Evolutionary conservation across 2,113 vertebrate genomes (phyloP), one percentile per base, ranked within the genome.

Genomic region (Hiodon alosoides): DNA sequence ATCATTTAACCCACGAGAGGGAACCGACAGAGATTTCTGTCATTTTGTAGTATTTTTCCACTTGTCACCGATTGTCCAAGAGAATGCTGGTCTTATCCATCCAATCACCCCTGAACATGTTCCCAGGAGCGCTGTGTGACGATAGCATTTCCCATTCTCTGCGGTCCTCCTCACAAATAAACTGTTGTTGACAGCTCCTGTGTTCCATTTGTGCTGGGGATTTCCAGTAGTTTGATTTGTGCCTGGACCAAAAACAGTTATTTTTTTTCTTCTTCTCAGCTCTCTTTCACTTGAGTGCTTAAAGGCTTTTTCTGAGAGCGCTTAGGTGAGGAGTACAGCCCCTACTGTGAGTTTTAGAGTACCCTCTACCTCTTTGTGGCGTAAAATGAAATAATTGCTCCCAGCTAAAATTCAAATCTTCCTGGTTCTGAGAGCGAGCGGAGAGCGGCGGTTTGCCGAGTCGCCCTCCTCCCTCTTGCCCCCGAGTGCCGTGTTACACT

Each of bases 141-240:
- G 51, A n/a, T n/a, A 54, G 68, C 68, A 8, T 50, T 7, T 52
- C 11, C 46, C 17, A 10, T 47, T 71, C 55, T 47, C 5, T 4
- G 2, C 14, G 14, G 58, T 59, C 10, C 13, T 59, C 55, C 9
- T 17, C 57, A 59, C 17, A 3, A 59, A 48, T 47, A 48, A 60
- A 50, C 8, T 17, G 10, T 13, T 58, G 55, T 59, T 14, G 3
- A 8, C 8, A 55, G 31, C 57, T 48, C 13, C 16, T 6, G 57
- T 48, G 13, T n/a, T 31, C 14, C 70, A 64, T 11, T 31, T 60
- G 57, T 5, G 57, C 70, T 59, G 70, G 70, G 70, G 60, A 60
- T 71, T 71, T 71, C 70, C 70, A 71, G 70, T 60, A 71, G 70
- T 46, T 71, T 48, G 70, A 71, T 71, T 48, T 60, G 47, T 71